Conservation (phyloP, 2,113 vertebrate genomes). For the Platichthys stellatus region DNA sequence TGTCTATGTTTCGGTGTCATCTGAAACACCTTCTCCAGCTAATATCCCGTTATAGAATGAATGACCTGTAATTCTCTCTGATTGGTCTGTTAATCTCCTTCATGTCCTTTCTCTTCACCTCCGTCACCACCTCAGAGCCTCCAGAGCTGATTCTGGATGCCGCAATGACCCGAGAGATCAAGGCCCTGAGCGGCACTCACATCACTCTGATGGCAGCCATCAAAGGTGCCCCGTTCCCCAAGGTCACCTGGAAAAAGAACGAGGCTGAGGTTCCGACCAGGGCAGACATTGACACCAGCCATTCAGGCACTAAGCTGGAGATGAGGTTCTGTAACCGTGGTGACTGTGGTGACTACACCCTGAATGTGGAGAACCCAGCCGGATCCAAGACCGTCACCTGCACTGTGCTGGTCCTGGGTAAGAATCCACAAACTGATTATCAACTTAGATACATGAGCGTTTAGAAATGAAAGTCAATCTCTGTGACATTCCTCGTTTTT, state of each 20-base stretch:
- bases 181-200: slow-evolving; percentile 91
- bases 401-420: slow-evolving; percentile 94
- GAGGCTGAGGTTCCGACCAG: slow-evolving; percentile 90
- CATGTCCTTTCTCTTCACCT: not conserved
- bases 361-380: slow-evolving; percentile 93
- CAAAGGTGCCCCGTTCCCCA: slow-evolving; percentile 95
- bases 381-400: slow-evolving; percentile 94
- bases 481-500: not conserved
- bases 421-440: not conserved
- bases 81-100: not conserved
- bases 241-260: slow-evolving; percentile 95
- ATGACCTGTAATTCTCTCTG: not conserved
- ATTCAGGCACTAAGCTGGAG: slow-evolving; percentile 90
- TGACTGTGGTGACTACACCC: slow-evolving; percentile 94
- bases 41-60: not conserved
- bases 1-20: slow-evolving; percentile 1
- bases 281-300: slow-evolving; percentile 91
- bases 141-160: slow-evolving; percentile 95
- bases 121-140: slow-evolving; percentile 82
- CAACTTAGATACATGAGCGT: not conserved
- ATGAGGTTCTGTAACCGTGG: slow-evolving; percentile 92
- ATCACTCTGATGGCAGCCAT: slow-evolving; percentile 92
- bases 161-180: slow-evolving; percentile 93
- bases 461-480: not conserved
- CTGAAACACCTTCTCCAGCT: not conserved